Evolutionary conservation across 2,113 vertebrate genomes (phyloP), one percentile per base, ranked within the genome.

Genomic region (Eulemur macaco): DNA sequence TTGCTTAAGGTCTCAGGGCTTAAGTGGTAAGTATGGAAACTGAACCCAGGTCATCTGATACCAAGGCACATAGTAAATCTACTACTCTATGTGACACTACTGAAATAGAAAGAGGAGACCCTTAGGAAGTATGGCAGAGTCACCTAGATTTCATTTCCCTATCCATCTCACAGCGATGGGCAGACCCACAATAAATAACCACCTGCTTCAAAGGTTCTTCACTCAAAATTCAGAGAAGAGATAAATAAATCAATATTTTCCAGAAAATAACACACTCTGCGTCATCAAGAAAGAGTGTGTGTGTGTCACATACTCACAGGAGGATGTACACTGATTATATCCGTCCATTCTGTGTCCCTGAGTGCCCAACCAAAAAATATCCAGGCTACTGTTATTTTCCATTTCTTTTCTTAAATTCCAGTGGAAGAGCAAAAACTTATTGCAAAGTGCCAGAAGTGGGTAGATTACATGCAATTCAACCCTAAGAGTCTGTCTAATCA

Each of bases 401-500:
- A 81, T 87, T 97, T 85, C 84, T 96, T 93, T n/a, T 87, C 97
- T 96, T 96, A 80, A 94, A 96, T 97, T 97, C 97, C 96, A 97
- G 80, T 96, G 85, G 80, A 71, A 98, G 52, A 97, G 90, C 60
- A 96, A 88, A 98, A 97, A 97, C 96, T 96, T 97, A 94, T 45
- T 97, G 94, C 95, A 81, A 92, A 97, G 95, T 94, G 96, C 96
- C 88, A 96, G 93, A 90, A 98, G 96, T 96, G 20, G 66, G 97
- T 54, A 97, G 97, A 97, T 96, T 83, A 73, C 84, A 96, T 80
- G 91, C 94, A 97, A 96, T 95, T 97, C 96, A 97, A 77, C 89
- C 97, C 95, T 18, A 82, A 97, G 91, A 96, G 96, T 95, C 94
- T 97, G 88, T 91, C 97, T 98, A 98, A 98, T 98, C 98, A 98